Evolutionary conservation across 2,888 invertebrate genomes (phyloP).

Genomic region (Sialis fuliginosa): DNA sequence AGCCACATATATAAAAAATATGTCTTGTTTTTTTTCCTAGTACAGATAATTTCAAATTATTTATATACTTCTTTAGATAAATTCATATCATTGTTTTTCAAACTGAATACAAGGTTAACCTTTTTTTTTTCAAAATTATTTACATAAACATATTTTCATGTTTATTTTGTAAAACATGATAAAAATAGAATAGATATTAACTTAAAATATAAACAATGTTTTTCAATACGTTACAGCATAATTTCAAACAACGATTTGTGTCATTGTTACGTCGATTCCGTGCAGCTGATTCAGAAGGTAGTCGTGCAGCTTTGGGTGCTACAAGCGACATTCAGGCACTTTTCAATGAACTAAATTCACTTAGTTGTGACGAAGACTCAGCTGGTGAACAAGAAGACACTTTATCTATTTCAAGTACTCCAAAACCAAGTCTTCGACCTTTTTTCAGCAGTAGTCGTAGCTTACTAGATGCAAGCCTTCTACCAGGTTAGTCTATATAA

Average conservation of each 20-base stretch:
- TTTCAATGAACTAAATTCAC: constrained; percentile 88
- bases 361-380: constrained; percentile 75
- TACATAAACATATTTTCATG: background rate
- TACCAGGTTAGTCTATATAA: background rate
- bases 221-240: constrained; percentile 55
- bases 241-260: constrained; percentile 93
- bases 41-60: too few relatives aligned
- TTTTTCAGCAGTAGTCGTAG: constrained; percentile 87
- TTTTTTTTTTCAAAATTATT: too few relatives aligned
- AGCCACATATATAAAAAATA: too few relatives aligned
- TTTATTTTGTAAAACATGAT: background rate
- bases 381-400: constrained; percentile 91
- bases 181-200: background rate
- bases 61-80: too few relatives aligned
- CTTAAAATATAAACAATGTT: background rate
- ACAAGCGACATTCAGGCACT: constrained; percentile 85
- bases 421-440: constrained; percentile 87
- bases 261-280: constrained; percentile 86
- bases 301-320: constrained; percentile 43
- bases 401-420: constrained; percentile 91
- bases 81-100: too few relatives aligned
- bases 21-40: too few relatives aligned
- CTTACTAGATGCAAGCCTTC: constrained; percentile 27
- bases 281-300: constrained; percentile 76
- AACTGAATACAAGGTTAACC: too few relatives aligned